Conservation (phyloP, 2,888 invertebrate genomes). For the Colletes collaris region DNA sequence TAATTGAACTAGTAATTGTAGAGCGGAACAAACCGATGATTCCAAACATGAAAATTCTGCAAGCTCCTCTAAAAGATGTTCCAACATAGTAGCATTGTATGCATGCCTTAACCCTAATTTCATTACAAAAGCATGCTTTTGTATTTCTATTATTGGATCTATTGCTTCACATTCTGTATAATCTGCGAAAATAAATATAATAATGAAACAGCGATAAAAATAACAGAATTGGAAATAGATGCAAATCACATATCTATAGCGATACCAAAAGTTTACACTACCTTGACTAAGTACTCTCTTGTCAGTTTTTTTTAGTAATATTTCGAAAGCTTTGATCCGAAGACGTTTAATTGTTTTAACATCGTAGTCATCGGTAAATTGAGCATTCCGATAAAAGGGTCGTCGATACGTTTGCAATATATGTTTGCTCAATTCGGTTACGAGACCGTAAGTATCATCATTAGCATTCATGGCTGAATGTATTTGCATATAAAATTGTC, state of each 20-base stretch:
- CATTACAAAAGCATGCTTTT: conserved; percentile 76
- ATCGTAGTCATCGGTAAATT: conserved; percentile 53
- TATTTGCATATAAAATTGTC: background rate
- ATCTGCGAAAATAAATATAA: conserved; percentile 19
- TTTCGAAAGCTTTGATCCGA: conserved; percentile 76
- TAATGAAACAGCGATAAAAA: background rate
- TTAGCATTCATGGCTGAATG: conserved; percentile 5
- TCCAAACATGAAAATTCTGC: conserved; percentile 52
- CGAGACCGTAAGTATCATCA: conserved; percentile 73
- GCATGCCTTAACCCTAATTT: conserved; percentile 65
- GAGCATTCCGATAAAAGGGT: conserved; percentile 40
- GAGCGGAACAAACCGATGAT: conserved; percentile 59
- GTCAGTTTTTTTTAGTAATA: conserved; percentile 75
- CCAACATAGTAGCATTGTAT: conserved; percentile 72
- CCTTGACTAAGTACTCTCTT: background rate
- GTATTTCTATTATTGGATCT: conserved; percentile 77
- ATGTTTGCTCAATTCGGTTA: conserved; percentile 74
- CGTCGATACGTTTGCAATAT: conserved; percentile 62
- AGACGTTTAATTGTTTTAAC: conserved; percentile 67
- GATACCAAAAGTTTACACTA: background rate
- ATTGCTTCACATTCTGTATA: conserved; percentile 35
- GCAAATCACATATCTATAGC: background rate
- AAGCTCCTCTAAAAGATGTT: conserved; percentile 70
- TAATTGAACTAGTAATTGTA: conserved; percentile 74
- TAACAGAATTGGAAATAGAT: background rate